A percentile compares a stretch with the other conserved stretches of the same genome.
Conservation (phyloP, 2,797 vertebrate species). For the Propithecus deckenii region DNA sequence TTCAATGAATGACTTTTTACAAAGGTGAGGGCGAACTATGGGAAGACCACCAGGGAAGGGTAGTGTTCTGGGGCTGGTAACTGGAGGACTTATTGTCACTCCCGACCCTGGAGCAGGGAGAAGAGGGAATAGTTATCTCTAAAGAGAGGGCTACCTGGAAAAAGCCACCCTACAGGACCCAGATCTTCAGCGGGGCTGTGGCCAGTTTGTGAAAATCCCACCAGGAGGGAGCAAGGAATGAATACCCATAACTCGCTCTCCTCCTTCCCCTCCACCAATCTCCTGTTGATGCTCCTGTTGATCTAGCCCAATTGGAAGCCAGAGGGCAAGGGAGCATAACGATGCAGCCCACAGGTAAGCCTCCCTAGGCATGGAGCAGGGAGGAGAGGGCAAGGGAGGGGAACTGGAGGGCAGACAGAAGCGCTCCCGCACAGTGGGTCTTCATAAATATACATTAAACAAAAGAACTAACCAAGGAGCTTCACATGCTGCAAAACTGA, state of each 20-base stretch:
- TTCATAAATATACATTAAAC: conserved; percentile 9
- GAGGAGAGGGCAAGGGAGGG: background rate
- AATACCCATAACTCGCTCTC: background rate
- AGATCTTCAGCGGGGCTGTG: background rate
- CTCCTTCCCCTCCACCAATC: background rate
- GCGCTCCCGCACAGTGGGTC: background rate
- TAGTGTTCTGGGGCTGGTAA: background rate
- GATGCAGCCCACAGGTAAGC: background rate
- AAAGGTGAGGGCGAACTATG: background rate
- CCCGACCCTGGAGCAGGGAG: background rate
- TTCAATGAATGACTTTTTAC: background rate
- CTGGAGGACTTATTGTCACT: background rate
- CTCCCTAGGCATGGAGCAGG: background rate
- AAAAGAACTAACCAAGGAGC: conserved; percentile 52
- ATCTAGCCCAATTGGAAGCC: background rate
- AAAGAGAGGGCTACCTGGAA: background rate
- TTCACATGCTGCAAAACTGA: conserved; percentile 21
- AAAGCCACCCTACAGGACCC: background rate
- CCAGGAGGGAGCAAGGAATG: background rate
- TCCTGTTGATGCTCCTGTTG: background rate
- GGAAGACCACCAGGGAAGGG: background rate
- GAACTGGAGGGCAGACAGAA: background rate
- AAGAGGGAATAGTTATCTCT: background rate
- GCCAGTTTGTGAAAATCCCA: background rate
- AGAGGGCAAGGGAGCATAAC: background rate